Evolutionary conservation across 2,797 vertebrate species (phyloP), one percentile per base, ranked within the genome.

Genomic region (Lerista edwardsae): DNA sequence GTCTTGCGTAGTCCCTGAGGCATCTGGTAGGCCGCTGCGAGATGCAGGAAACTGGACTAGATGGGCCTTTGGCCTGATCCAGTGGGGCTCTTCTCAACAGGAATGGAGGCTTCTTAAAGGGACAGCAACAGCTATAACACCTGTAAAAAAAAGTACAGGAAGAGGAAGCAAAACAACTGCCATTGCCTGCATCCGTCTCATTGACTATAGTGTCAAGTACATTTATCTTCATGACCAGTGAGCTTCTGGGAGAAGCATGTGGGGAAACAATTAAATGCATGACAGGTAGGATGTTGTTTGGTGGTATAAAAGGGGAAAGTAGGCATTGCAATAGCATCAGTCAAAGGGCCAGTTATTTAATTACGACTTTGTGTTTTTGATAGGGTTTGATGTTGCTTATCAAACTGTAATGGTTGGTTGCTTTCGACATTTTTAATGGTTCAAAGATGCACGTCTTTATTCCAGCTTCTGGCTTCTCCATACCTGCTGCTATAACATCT

Each of bases 401-500:
- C 39, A 69, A 80, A 80, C 75, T 41, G n/a, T 61, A 17, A 51
- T 68, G 27, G 64, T 34, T 76, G 25, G 10, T 79, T 81, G 57
- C 55, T 51, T 51, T 27, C 47, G 51, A 75, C 17, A 69, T 76
- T 81, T 80, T 62, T 75, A 69, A 74, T 61, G 55, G 55, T 71
- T 81, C 39, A 81, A 62, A 81, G 51, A 62, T 76, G 10, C n/a
- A 62, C 25, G 23, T 75, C 57, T 69, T 71, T 86, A 86, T 80
- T 80, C 10, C 75, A 62, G 51, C 79, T 62, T 76, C 55, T 61
- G 64, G 25, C 64, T 76, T 81, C 51, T 61, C 10, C 23, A 44
- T 81, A 75, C 73, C 79, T 81, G 73, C 84, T 86, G 64, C 72
- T 81, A 7, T 75, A 81, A 81, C 79, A 76, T 81, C 84, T 75